Conservation (phyloP, 2,113 vertebrate genomes). For the Actenoides lindsayi region DNA sequence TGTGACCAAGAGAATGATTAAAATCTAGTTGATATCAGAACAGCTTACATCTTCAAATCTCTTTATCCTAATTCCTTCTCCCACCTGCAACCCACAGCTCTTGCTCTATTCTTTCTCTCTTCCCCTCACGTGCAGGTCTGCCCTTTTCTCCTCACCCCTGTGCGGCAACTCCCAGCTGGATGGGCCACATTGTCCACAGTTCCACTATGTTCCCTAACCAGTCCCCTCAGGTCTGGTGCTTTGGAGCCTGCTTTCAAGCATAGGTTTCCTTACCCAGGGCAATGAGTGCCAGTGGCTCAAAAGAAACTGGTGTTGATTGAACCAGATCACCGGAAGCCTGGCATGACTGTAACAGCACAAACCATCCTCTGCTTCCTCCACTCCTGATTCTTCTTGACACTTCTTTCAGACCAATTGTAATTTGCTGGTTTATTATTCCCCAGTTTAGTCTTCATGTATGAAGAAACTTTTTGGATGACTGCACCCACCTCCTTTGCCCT, state of each 20-base stretch:
- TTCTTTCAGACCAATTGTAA: background rate
- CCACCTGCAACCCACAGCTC: background rate
- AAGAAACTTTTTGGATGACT: background rate
- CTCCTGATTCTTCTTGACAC: background rate
- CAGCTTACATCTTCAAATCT: background rate
- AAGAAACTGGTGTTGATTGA: background rate
- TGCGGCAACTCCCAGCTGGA: background rate
- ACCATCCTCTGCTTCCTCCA: background rate
- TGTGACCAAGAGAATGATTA: background rate
- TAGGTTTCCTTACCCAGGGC: background rate
- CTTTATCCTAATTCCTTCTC: background rate
- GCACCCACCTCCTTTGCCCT: background rate
- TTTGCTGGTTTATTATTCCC: background rate
- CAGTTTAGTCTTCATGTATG: background rate
- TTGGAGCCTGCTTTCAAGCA: background rate
- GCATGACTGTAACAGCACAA: rapidly evolving
- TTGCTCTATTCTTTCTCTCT: background rate
- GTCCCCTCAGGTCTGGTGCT: background rate
- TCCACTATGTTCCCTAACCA: rapidly evolving
- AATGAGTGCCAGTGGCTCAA: background rate
- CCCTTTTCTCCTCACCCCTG: background rate
- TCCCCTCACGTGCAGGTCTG: background rate
- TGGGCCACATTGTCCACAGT: background rate
- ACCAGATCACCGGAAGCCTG: background rate
- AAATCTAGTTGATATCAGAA: background rate